A percentile compares a stretch with the other conserved stretches of the same genome.
These are phyloP conservation scores for Drosophila mauritiana DNA, from an alignment of 1,140 invertebrate species.

Conservation along the genomic window DNA sequence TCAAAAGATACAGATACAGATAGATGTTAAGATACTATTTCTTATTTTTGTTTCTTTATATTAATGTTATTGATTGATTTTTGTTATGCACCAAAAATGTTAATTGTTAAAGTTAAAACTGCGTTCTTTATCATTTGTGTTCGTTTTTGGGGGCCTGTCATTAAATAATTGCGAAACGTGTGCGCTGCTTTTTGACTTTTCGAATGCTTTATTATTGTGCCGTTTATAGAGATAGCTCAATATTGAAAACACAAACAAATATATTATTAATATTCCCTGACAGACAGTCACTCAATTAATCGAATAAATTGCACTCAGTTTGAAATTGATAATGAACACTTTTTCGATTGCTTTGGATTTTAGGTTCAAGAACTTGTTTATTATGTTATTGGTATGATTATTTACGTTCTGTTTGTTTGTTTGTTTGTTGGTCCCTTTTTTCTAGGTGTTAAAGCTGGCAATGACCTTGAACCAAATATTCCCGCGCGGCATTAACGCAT, in stretches of 20 bases:
- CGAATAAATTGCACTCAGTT: conserved; percentile 43
- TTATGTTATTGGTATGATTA: conserved; percentile 40
- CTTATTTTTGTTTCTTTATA: not conserved
- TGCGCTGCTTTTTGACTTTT: conserved; percentile 23
- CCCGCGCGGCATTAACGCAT: conserved; percentile 31
- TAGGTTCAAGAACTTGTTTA: conserved; percentile 50
- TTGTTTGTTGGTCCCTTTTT: conserved; percentile 28
- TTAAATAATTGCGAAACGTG: conserved; percentile 14
- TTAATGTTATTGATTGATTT: not conserved
- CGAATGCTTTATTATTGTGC: not conserved
- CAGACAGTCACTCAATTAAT: conserved; percentile 43
- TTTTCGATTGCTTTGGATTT: conserved; percentile 14
- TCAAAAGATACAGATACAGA: too few relatives aligned
- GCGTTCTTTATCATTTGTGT: not conserved
- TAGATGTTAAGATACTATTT: too few relatives aligned
- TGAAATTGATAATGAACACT: conserved; percentile 6
- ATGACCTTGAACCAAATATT: conserved; percentile 73
- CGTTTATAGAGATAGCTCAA: conserved; percentile 34
- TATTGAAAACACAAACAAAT: conserved; percentile 19
- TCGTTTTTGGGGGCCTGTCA: conserved; percentile 28
- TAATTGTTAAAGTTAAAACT: too few relatives aligned
- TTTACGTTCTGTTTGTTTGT: not conserved
- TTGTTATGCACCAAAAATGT: too few relatives aligned
- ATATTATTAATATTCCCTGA: not conserved
- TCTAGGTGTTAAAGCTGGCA: conserved; percentile 9